These are phyloP conservation scores for Phrynocephalus versicolor DNA, from an alignment of 2,113 vertebrate species.

Conservation along the genomic window DNA sequence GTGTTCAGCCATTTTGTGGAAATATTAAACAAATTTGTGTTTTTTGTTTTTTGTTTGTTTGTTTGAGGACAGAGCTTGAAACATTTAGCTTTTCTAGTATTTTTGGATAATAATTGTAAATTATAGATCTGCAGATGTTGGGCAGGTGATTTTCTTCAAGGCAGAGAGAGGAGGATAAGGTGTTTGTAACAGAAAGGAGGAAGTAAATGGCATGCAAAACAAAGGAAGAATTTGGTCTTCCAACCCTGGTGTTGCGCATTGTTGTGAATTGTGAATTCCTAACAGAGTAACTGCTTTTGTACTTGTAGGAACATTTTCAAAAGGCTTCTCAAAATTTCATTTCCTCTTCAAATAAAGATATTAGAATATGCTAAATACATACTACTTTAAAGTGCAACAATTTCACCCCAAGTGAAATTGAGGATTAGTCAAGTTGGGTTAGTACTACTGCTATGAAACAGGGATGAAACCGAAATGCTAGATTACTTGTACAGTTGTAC, in stretches of 20 bases:
- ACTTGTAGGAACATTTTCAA: neutral
- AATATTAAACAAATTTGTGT: neutral
- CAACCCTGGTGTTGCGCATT: neutral
- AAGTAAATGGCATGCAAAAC: neutral
- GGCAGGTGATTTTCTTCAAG: neutral
- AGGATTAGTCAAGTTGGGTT: neutral
- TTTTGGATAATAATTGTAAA: neutral
- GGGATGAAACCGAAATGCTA: accelerated
- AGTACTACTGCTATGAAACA: neutral
- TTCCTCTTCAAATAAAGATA: neutral
- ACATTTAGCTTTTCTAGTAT: neutral
- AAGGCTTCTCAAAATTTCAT: neutral
- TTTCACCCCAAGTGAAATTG: neutral
- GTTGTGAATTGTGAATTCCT: neutral
- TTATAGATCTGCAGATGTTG: neutral
- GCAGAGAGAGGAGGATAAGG: neutral
- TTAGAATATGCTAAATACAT: neutral
- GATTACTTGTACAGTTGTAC: too few species aligned
- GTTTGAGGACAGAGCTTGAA: neutral
- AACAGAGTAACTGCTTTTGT: neutral
- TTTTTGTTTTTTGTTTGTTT: too few species aligned
- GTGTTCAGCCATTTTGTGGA: neutral
- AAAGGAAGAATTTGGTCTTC: neutral
- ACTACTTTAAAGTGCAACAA: neutral
- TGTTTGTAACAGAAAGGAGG: neutral